phyloP scores from a whole-genome alignment of 2,888 invertebrate species.

The Campoplex capitator region DNA sequence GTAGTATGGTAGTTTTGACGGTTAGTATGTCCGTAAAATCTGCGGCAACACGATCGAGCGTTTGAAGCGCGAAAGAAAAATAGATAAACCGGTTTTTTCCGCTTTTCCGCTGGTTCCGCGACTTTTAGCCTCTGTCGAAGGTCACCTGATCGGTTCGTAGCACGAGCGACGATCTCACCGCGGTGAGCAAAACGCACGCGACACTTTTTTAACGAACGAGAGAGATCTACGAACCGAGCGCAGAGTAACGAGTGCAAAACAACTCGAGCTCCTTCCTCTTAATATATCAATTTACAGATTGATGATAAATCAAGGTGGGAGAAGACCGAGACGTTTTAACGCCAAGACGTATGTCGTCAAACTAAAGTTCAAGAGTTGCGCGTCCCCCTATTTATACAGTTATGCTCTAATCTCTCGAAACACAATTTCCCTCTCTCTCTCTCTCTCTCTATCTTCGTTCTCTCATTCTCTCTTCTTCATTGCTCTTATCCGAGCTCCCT shows the following conservation, averaged over 20 bases:
- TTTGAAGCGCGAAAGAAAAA: not conserved
- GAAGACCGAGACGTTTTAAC: not conserved
- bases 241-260: constrained; percentile 6
- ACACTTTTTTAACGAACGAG: not conserved
- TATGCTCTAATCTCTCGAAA: constrained; percentile 56
- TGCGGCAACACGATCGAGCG: not conserved
- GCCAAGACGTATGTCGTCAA: constrained; percentile 60
- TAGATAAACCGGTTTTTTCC: not conserved
- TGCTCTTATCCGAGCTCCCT: constrained; percentile 56
- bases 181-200: not conserved
- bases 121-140: not conserved
- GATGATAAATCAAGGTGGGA: not conserved
- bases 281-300: not conserved
- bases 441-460: constrained; percentile 18
- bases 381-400: constrained; percentile 67
- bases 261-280: not conserved
- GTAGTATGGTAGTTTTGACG: constrained; percentile 8
- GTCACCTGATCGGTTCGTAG: not conserved
- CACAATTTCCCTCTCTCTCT: constrained; percentile 25
- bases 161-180: not conserved
- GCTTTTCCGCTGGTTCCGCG: not conserved
- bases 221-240: not conserved
- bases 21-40: not conserved
- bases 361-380: constrained; percentile 64
- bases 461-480: constrained; percentile 11